These are phyloP conservation scores for Bombyx mori DNA, from an alignment of 1,140 invertebrate genomes.

Conservation along the genomic window ASM3026992v2 NC_085110.1:5524501-5525000, in stretches of 20 bases:
- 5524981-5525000: constrained; percentile 19
- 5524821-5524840: constrained; percentile 66
- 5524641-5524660: constrained; percentile 35
- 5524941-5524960: too few relatives aligned
- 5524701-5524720: too few relatives aligned
- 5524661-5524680: not conserved
- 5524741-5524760: constrained; percentile 16
- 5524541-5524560: constrained; percentile 65
- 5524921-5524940: not conserved
- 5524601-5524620: constrained; percentile 62
- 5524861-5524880: constrained; percentile 55
- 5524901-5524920: constrained; percentile 13
- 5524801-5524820: constrained; percentile 55
- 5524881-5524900: constrained; percentile 61
- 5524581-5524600: constrained; percentile 53
- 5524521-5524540: constrained; percentile 57
- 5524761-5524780: constrained; percentile 17
- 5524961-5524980: too few relatives aligned
- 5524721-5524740: too few relatives aligned
- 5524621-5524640: constrained; percentile 60
- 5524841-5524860: constrained; percentile 41
- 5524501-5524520: constrained; percentile 58
- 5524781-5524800: constrained; percentile 22
- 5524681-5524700: not conserved
- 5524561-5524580: constrained; percentile 56